These are phyloP conservation scores for Poeciliopsis prolifica DNA, from an alignment of 2,113 vertebrate species.

Conservation along the genomic window DNA sequence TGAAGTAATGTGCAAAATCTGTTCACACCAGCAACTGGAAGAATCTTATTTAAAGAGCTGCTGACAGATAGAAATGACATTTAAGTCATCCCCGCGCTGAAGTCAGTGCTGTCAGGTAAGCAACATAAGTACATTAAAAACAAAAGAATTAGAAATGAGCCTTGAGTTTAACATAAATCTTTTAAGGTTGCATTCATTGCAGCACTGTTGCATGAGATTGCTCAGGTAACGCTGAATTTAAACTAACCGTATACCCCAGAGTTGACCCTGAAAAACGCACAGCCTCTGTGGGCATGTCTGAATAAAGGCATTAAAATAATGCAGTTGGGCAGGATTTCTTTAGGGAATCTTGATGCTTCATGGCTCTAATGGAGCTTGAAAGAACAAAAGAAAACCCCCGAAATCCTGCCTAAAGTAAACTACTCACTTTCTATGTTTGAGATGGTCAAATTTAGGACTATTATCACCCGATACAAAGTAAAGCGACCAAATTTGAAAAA, in stretches of 20 bases:
- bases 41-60: neutral
- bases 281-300: constrained; percentile 43
- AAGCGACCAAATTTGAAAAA: constrained; percentile 35
- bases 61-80: neutral
- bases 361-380: constrained; percentile 44
- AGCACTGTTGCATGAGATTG: constrained; percentile 36
- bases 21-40: neutral
- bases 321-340: constrained; percentile 52
- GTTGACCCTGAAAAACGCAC: constrained; percentile 32
- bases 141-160: neutral
- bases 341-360: constrained; percentile 27
- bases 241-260: constrained; percentile 36
- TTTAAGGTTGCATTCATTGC: constrained; percentile 31
- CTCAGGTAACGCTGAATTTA: constrained; percentile 27
- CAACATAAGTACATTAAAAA: constrained; percentile 1
- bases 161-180: constrained; percentile 15
- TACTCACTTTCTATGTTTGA: constrained; percentile 1
- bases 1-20: neutral
- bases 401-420: constrained; percentile 33
- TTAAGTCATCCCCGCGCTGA: neutral
- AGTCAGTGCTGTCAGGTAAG: constrained; percentile 4
- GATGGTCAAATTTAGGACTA: constrained; percentile 28
- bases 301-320: constrained; percentile 53
- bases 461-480: constrained; percentile 4
- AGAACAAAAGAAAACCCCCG: constrained; percentile 41